Base-by-base conservation (phyloP, 2,113 vertebrate species). In the Bubalus kerabau region DNA sequence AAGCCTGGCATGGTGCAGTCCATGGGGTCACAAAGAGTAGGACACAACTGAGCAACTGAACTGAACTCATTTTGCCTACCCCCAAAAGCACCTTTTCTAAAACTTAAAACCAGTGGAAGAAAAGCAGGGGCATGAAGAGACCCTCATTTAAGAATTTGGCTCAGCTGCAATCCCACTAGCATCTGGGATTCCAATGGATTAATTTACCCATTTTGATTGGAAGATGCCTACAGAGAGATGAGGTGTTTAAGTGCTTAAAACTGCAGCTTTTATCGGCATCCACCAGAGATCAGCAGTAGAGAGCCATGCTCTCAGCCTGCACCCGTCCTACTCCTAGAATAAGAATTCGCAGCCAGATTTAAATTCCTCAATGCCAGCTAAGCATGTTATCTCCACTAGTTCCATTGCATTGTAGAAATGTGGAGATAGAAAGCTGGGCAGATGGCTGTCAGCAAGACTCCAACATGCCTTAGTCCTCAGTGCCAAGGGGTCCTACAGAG, bases 361-460 rank as follows among this genome's bases (percentile, higher is more conserved):
- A 60, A 92, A 46, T 7, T 90, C 21, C 26, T 56, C 57, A 11
- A 52, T 71, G 71, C 59, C 90, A 93, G 71, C 10, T 87, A 87
- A 54, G 59, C 59, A 5, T 48, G 23, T 56, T 92, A 21, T 24
- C 59, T n/a, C 43, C 9, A 32, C 64, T 46, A 64, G 56, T 46
- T 57, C 82, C 15, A n/a, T 60, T 52, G 32, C 9, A 26, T 7
- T 80, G 14, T 24, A 59, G 46, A 24, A 60, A 43, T 28, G 23
- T 76, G 19, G 56, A 95, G 87, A 82, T 16, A 86, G 71, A 96
- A 86, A 97, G 50, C 57, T 28, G 76, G 62, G 59, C 97, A 95
- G 91, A 81, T 84, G 56, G 50, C 59, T 2, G 0, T 84, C 90
- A 96, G 64, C 48, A 94, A 94, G 90, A 50, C 6, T 26, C 21